phyloP scores from a whole-genome alignment of 2,797 vertebrate species.

The Eleutherodactylus coqui region DNA sequence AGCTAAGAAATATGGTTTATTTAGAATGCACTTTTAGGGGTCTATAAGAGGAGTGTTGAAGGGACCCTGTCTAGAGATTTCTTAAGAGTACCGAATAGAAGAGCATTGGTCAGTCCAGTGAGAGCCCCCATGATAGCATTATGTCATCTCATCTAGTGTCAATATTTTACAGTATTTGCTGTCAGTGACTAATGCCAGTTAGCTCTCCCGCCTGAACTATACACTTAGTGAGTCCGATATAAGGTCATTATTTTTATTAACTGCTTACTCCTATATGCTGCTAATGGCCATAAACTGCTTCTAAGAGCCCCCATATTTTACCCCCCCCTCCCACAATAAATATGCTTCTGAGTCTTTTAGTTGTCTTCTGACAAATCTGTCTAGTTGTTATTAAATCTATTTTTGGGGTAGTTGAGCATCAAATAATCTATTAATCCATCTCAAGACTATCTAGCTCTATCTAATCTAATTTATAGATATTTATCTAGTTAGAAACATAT shows the following conservation, averaged over 20 bases:
- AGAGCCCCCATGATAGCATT: neutral
- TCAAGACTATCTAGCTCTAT: neutral
- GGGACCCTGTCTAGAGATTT: neutral
- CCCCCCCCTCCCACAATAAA: neutral
- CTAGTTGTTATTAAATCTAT: neutral
- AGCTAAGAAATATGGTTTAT: conserved; percentile 38
- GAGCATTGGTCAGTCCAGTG: neutral
- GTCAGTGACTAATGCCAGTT: conserved; percentile 14
- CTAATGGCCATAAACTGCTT: neutral
- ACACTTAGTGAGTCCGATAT: neutral
- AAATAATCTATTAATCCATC: too few relatives aligned
- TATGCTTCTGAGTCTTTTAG: neutral
- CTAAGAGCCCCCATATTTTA: neutral
- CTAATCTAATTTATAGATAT: neutral
- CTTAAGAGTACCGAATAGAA: neutral
- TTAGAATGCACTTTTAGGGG: conserved; percentile 24
- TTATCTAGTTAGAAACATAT: too few relatives aligned
- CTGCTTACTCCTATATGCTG: neutral
- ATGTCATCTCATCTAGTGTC: conserved; percentile 23
- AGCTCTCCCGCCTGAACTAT: neutral
- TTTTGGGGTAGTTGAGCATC: too few relatives aligned
- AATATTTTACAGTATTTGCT: conserved; percentile 23
- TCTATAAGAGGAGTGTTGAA: neutral
- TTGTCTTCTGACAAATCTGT: neutral
- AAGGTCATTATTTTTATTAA: conserved; percentile 26